These are phyloP conservation scores for Plotosus lineatus DNA, from an alignment of 2,113 vertebrate genomes.

Conservation along the genomic window DNA sequence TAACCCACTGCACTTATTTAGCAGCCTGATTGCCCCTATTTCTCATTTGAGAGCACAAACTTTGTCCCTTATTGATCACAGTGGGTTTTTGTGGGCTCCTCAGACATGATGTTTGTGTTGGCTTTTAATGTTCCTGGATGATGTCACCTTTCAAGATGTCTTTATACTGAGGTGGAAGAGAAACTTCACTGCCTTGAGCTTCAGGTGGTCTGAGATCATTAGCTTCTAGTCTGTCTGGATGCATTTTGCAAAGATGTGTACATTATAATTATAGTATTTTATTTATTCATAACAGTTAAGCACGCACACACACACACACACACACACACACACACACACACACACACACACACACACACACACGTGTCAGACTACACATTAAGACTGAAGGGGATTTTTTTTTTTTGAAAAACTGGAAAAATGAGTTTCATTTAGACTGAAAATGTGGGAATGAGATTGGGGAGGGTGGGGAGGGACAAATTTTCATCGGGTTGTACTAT, in stretches of 20 bases:
- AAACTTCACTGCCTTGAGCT: background rate
- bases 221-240: background rate
- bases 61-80: conserved; percentile 71
- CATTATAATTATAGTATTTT: background rate
- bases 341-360: too few relatives aligned
- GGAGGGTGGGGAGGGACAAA: background rate
- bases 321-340: too few relatives aligned
- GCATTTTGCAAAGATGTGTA: background rate
- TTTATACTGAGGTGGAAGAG: background rate
- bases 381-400: too few relatives aligned
- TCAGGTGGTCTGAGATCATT: background rate
- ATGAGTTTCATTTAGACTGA: too few relatives aligned
- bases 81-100: conserved; percentile 69
- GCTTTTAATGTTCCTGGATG: conserved; percentile 80
- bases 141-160: conserved; percentile 58
- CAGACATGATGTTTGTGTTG: conserved; percentile 80
- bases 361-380: too few relatives aligned
- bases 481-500: background rate
- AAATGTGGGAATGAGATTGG: too few relatives aligned
- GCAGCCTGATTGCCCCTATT: background rate
- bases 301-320: too few relatives aligned
- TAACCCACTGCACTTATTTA: conserved; percentile 5
- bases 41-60: background rate
- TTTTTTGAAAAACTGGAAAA: too few relatives aligned
- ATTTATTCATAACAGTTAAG: too few relatives aligned